Base-by-base conservation (phyloP, 2,113 vertebrate species). In the Asarcornis scutulata region DNA sequence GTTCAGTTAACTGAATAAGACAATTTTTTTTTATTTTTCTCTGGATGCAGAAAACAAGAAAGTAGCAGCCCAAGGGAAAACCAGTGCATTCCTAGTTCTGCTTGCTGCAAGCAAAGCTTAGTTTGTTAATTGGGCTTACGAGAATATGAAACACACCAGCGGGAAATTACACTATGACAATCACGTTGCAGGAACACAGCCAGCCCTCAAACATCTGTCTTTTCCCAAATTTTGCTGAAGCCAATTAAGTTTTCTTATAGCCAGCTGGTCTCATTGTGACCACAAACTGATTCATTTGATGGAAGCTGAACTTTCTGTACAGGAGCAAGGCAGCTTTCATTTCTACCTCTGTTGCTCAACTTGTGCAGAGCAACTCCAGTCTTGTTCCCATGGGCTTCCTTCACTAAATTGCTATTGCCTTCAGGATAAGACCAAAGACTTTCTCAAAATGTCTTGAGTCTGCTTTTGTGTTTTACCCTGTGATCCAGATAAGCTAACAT, bases 181-280 rank as follows among this genome's bases (percentile, higher is more conserved):
- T 89, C 87, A 55, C 5, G 0, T 78, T 93, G 84, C 66, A 86
- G 86, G 86, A 96, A 38, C 56, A 79, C 55, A 92, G 83, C 76
- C 93, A 96, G 89, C 62, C n/a, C 58, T 83, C 60, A 68, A 92
- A 93, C 89, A 96, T 87, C 92, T 97, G 94, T 88, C 92, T 95
- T 95, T 83, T 83, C 73, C 55, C 53, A 94, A 94, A 93, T 68
- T 91, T 89, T 90, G 76, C 73, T 1, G 1, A 89, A 82, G 29
- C 52, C 40, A 83, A 90, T 95, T 94, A 91, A 91, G 88, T 66
- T 91, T 52, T 78, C 16, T 82, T 63, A 90, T 79, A 95, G 83
- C 36, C 91, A 97, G 44, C 81, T 93, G 86, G 67, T 93, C 87
- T 80, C 86, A 86, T 3, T 36, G 76, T 74, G 73, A n/a, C 73